Percentiles rank a stretch among this genome's conserved stretches.
These are phyloP conservation scores for Cyprinodon tularosa DNA, from an alignment of 2,113 vertebrate species.

Conservation along the genomic window DNA sequence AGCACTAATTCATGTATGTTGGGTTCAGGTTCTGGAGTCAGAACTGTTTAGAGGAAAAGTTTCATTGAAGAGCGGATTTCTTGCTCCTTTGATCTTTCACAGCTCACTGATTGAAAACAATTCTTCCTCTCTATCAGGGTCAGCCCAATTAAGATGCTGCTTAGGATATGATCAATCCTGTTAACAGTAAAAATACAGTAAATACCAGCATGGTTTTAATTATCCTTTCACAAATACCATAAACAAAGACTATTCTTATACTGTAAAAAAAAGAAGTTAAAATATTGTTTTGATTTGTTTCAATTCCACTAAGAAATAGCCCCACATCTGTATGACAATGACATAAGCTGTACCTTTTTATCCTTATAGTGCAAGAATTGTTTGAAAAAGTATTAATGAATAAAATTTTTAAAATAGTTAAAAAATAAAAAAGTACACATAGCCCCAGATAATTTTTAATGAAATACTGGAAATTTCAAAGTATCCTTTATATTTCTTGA, in stretches of 20 bases:
- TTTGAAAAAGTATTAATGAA: too few relatives aligned
- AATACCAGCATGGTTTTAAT: not conserved
- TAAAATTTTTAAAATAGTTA: too few relatives aligned
- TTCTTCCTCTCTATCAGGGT: slow-evolving; percentile 18
- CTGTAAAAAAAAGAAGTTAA: too few relatives aligned
- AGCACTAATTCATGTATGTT: slow-evolving; percentile 22
- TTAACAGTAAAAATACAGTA: not conserved
- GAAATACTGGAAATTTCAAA: not conserved
- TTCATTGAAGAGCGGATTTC: slow-evolving; percentile 41
- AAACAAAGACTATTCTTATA: too few relatives aligned
- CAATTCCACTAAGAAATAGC: too few relatives aligned
- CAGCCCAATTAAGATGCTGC: slow-evolving; percentile 11
- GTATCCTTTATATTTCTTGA: not conserved
- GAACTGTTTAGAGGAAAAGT: slow-evolving; percentile 42
- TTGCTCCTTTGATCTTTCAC: slow-evolving; percentile 56
- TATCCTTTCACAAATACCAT: not conserved
- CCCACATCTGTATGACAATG: too few relatives aligned
- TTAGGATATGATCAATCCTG: not conserved
- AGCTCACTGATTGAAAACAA: slow-evolving; percentile 47
- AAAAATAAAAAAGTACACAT: too few relatives aligned
- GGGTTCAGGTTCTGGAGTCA: slow-evolving; percentile 32
- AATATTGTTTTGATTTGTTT: too few relatives aligned
- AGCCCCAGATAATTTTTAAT: not conserved
- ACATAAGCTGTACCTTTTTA: too few relatives aligned
- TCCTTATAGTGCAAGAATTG: too few relatives aligned